Base-by-base conservation (phyloP, 2,797 vertebrate genomes). In the Hemitrygon akajei region DNA sequence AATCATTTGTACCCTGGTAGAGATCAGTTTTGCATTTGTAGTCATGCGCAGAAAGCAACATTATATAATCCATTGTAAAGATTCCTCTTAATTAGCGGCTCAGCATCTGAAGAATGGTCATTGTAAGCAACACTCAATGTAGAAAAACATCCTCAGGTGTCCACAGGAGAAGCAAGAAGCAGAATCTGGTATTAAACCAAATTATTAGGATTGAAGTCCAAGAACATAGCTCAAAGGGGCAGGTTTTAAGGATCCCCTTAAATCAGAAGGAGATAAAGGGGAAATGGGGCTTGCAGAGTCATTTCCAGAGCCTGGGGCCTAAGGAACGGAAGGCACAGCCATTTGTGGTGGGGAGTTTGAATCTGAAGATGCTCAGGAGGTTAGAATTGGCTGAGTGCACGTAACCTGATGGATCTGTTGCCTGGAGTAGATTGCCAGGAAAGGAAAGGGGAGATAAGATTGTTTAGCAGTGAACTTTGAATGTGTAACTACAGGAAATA, bases 1-100 rank as follows among this genome's bases (percentile, higher is more conserved):
- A 94, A 93, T 95, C 95, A 94, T 94, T 94, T 95, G 94, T 93
- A 95, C 94, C 93, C 94, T 94, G 94, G 91, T 20, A 94, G 93
- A 94, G 63, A 34, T 63, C 10, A 11, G 56, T 6, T 30, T 10
- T 11, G 16, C 66, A 91, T 40, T 40, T 71, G 89, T 71, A 71
- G 11, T 9, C 20, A 73, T 94, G 84, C 80, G 94, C 47, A 14
- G 89, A 69, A 27, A 94, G 87, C 95, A 95, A 94, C 47, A 94
- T 82, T 0, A 94, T 0, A 94, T 66, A 93, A 95, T 94, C 95
- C 94, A 94, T 91, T 7, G 94, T 86, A 93, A 25, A 16, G 75
- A 93, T 79, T 93, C 82, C 82, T 94, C 87, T 66, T 71, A 81
- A 93, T 93, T 82, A 58, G 94, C 69, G 58, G 27, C 58, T 91